These are phyloP conservation scores for Lophotis ruficrista DNA, from an alignment of 2,113 vertebrate species.

Conservation along the genomic window DNA sequence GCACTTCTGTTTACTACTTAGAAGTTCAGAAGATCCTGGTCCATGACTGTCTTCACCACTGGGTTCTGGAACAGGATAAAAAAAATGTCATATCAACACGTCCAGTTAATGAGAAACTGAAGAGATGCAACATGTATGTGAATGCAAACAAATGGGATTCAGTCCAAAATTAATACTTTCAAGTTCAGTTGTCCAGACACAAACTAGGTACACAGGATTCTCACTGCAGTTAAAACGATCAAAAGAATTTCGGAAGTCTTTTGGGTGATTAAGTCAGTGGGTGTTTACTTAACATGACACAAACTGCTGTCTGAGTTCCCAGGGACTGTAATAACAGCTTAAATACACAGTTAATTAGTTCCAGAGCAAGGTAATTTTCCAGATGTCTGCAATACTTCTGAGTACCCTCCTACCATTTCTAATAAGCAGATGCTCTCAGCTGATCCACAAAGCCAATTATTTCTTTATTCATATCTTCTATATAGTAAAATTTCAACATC, in stretches of 20 bases:
- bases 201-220: not conserved
- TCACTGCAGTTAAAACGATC: not conserved
- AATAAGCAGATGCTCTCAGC: not conserved
- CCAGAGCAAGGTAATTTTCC: not conserved
- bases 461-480: not conserved
- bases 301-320: not conserved
- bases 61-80: conserved; percentile 50
- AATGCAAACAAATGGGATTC: not conserved
- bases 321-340: not conserved
- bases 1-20: conserved; percentile 53
- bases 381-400: not conserved
- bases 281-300: not conserved
- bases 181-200: not conserved
- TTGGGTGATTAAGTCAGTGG: not conserved
- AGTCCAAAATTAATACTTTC: not conserved
- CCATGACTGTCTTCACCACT: conserved; percentile 45
- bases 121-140: not conserved
- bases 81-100: not conserved
- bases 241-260: not conserved
- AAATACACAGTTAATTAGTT: not conserved
- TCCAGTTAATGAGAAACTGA: not conserved
- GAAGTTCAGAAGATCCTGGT: conserved; percentile 34
- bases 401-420: not conserved
- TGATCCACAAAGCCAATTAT: not conserved
- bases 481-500: not conserved